Base-by-base conservation (phyloP, 2,888 invertebrate genomes). In the Drosophila peninsularis region DNA sequence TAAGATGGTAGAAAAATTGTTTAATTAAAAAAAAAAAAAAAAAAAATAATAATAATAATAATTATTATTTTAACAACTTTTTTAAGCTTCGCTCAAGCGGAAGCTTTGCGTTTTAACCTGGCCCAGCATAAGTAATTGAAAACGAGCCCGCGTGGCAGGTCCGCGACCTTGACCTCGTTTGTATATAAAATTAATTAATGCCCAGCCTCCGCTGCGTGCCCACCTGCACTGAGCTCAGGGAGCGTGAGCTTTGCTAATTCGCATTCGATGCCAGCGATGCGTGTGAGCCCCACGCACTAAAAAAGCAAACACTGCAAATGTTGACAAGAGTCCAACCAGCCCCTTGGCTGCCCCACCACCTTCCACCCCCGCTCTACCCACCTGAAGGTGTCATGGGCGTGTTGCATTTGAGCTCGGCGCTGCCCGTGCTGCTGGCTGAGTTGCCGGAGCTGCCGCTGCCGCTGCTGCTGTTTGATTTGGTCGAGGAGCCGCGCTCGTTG, bases 331-430 rank as follows among this genome's bases (percentile, higher is more conserved):
- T 41, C 55, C 13, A 19, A 6, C 7, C 21, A 30, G 30, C 4
- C 19, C 11, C n/a, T n/a, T n/a, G 10, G 10, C 30, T 9, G 0
- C 1, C 5, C 39, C 39, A 4, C 21, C 34, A 14, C 27, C 27
- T 1, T 5, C 11, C 5, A 0, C 14, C 32, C 5, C 0, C n/a
- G 11, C 6, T n/a, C 10, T 19, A 63, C 85, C 50, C 82, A 92
- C 92, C 92, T 89, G 90, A 88, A 76, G 92, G 91, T 75, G 92
- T 92, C 90, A 92, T 91, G 61, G 92, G 92, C 61, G 92, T 91
- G 50, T 88, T 90, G 79, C 92, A 91, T 78, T 91, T 91, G 21
- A 90, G 80, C 69, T 91, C 91, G 13, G 85, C 90, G 63, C 90
- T 87, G 68, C 85, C 92, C 24, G 91, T 91, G 72, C 91, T 90